A percentile compares a stretch with the other conserved stretches of the same genome.
Evolutionary conservation across 2,113 vertebrate species (phyloP).

Genomic region (Brachyhypopomus occidentalis): DNA sequence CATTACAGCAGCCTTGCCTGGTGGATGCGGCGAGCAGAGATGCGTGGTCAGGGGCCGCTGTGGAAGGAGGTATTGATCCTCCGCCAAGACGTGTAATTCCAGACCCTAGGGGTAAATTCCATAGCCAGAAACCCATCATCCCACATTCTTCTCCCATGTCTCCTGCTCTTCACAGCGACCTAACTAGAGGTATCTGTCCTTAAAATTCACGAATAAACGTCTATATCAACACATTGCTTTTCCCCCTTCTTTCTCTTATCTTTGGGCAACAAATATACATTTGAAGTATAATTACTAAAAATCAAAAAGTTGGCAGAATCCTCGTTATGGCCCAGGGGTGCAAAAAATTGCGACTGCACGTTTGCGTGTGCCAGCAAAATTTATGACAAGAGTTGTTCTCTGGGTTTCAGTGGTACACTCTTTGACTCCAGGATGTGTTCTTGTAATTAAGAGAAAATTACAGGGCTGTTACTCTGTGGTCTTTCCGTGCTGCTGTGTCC

Average conservation of each 20-base stretch:
- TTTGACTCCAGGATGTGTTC: slow-evolving; percentile 49
- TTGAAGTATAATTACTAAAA: slow-evolving; percentile 48
- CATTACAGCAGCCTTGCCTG: slow-evolving; percentile 62
- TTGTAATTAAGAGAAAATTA: slow-evolving; percentile 61
- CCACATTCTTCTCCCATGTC: slow-evolving; percentile 17
- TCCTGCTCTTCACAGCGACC: slow-evolving; percentile 17
- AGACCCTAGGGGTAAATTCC: slow-evolving; percentile 46
- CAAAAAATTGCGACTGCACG: slow-evolving; percentile 47
- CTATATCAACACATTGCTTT: not conserved
- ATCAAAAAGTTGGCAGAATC: slow-evolving; percentile 46
- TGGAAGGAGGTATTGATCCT: slow-evolving; percentile 57
- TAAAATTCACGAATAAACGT: slow-evolving; percentile 16
- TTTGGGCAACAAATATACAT: slow-evolving; percentile 45
- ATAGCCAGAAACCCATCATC: slow-evolving; percentile 37
- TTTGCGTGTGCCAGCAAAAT: slow-evolving; percentile 47
- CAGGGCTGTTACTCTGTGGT: slow-evolving; percentile 45
- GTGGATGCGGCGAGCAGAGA: slow-evolving; percentile 47
- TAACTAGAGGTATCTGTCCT: slow-evolving; percentile 27
- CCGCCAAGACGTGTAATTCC: slow-evolving; percentile 54
- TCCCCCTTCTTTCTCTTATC: not conserved
- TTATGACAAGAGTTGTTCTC: slow-evolving; percentile 39
- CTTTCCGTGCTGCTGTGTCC: slow-evolving; percentile 38
- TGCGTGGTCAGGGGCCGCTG: slow-evolving; percentile 52
- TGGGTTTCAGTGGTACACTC: slow-evolving; percentile 42
- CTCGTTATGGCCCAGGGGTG: slow-evolving; percentile 46